phyloP scores from a whole-genome alignment of 2,888 invertebrate genomes.

The Erannis defoliaria region DNA sequence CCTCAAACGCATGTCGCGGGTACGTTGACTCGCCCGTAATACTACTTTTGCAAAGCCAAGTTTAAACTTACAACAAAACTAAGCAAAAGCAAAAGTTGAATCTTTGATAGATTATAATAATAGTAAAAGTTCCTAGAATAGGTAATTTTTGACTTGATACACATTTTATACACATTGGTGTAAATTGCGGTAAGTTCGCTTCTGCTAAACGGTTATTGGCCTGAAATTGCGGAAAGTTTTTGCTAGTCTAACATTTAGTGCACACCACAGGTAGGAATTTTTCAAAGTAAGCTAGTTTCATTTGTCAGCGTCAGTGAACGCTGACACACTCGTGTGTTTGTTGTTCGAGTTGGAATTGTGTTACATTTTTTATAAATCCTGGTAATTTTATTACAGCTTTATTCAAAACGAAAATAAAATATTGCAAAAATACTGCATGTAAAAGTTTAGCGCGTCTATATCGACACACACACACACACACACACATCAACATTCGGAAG shows the following conservation, averaged over 20 bases:
- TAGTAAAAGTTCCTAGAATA: too few species aligned
- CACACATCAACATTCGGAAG: too few species aligned
- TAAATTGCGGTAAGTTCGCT: too few species aligned
- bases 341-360: constrained; percentile 38
- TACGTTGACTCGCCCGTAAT: constrained; percentile 32
- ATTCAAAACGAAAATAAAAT: neutral
- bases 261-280: constrained; percentile 37
- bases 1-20: constrained; percentile 52
- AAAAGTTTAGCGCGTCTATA: too few species aligned
- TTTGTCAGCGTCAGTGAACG: constrained; percentile 44
- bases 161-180: too few species aligned
- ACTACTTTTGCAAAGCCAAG: constrained; percentile 35
- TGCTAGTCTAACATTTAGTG: neutral
- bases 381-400: neutral
- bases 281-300: constrained; percentile 46
- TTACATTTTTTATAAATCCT: neutral
- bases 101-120: neutral
- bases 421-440: neutral
- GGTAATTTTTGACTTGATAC: too few species aligned
- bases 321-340: constrained; percentile 24
- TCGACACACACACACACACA: too few species aligned
- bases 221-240: neutral
- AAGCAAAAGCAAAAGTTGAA: neutral
- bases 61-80: neutral
- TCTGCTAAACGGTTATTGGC: too few species aligned